These are phyloP conservation scores for Nanorana parkeri DNA, from an alignment of 2,113 vertebrate genomes.

Conservation along the genomic window DNA sequence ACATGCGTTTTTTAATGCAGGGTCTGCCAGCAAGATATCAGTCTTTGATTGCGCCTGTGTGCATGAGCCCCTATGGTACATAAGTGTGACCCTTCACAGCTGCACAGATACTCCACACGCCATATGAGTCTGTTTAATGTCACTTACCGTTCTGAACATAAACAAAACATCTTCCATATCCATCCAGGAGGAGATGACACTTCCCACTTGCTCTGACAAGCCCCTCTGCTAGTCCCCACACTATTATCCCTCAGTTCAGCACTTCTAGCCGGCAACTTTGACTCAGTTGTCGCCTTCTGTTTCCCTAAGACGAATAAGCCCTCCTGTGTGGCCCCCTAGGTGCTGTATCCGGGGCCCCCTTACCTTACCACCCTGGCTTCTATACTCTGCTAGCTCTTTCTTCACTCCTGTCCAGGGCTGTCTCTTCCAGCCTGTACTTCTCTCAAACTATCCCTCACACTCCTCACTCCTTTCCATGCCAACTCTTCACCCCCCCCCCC, in stretches of 20 bases:
- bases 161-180: slow-evolving; percentile 51
- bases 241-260: neutral
- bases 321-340: neutral
- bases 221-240: neutral
- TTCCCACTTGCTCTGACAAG: neutral
- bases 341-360: neutral
- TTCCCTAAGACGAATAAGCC: neutral
- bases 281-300: neutral
- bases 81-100: too few species aligned
- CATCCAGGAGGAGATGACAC: slow-evolving; percentile 21
- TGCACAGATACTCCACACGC: neutral
- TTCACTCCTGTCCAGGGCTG: neutral
- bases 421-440: slow-evolving; percentile 20
- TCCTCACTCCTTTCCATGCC: slow-evolving; percentile 8
- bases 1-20: too few species aligned
- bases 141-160: slow-evolving; percentile 54
- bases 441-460: slow-evolving; percentile 11
- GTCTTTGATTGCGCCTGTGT: too few species aligned
- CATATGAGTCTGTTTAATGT: neutral
- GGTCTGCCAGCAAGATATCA: too few species aligned
- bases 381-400: neutral
- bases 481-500: neutral
- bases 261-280: neutral
- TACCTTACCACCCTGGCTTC: neutral
- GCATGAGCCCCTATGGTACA: too few species aligned